phyloP scores from a whole-genome alignment of 2,797 vertebrate genomes.

The Ctenosaura bakeri region DNA sequence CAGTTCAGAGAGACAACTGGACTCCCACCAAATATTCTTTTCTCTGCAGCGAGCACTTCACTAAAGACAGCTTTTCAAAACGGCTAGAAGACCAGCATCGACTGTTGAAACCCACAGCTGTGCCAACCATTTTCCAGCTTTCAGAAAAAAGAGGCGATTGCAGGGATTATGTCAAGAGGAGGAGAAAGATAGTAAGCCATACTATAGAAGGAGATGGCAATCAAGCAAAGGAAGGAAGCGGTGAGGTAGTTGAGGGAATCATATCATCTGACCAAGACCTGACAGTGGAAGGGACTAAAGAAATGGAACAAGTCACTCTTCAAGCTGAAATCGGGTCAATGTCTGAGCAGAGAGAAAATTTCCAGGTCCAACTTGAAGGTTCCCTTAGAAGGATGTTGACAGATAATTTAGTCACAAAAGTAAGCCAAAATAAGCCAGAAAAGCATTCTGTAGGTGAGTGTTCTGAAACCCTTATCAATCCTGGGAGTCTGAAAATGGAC shows the following conservation, averaged over 20 bases:
- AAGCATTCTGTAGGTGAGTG: constrained; percentile 43
- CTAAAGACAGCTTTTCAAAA: constrained; percentile 86
- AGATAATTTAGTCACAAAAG: constrained; percentile 47
- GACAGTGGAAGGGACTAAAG: constrained; percentile 53
- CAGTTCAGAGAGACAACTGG: constrained; percentile 86
- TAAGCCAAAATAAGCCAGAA: constrained; percentile 43
- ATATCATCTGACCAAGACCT: constrained; percentile 41
- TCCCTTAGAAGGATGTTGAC: constrained; percentile 65
- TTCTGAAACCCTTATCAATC: constrained; percentile 34
- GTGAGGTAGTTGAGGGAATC: constrained; percentile 64
- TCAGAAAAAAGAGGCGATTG: constrained; percentile 69
- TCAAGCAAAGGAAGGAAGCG: constrained; percentile 56
- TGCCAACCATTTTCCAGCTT: constrained; percentile 84
- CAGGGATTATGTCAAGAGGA: constrained; percentile 73
- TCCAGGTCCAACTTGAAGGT: constrained; percentile 52
- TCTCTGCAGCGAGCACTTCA: constrained; percentile 87
- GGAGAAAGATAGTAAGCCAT: constrained; percentile 72
- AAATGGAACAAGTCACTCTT: constrained; percentile 62
- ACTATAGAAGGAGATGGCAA: constrained; percentile 58
- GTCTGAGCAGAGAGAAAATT: constrained; percentile 39
- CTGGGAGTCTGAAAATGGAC: constrained; percentile 56
- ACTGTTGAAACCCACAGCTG: constrained; percentile 82
- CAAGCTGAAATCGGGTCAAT: constrained; percentile 7
- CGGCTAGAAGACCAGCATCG: constrained; percentile 83
- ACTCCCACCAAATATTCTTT: constrained; percentile 87